A percentile compares a stretch with the other conserved stretches of the same genome.
Conservation (phyloP, 2,888 invertebrate genomes). For the Antitype chi region DNA sequence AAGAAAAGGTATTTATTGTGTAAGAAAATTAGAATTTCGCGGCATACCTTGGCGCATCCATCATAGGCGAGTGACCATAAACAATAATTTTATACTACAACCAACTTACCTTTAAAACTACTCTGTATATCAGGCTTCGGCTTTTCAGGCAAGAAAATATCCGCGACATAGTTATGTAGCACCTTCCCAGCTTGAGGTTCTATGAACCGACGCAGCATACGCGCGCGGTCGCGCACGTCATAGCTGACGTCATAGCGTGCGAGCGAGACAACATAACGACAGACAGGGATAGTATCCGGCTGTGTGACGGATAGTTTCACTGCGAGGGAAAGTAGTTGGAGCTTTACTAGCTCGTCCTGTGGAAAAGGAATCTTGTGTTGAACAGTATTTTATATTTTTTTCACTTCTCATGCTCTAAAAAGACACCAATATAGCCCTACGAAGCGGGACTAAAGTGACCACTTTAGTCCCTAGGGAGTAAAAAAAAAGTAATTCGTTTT, state of each 20-base stretch:
- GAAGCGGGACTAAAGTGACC: too few species aligned
- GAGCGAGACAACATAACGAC: conserved; percentile 98
- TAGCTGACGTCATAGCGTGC: conserved; percentile 99
- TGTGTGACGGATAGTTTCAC: conserved; percentile 97
- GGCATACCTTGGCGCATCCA: too few species aligned
- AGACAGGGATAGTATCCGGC: conserved; percentile 95
- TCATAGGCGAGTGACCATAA: neutral
- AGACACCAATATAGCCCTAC: too few species aligned
- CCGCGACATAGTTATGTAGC: conserved; percentile 93
- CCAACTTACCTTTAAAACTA: conserved; percentile 92
- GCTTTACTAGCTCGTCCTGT: conserved; percentile 98
- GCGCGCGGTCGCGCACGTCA: conserved; percentile 98
- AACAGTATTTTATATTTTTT: neutral
- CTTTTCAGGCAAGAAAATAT: conserved; percentile 97
- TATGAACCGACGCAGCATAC: conserved; percentile 94
- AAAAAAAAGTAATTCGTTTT: too few species aligned
- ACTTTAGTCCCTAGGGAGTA: too few species aligned
- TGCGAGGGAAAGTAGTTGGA: conserved; percentile 98
- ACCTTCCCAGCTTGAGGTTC: conserved; percentile 74
- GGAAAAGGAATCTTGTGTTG: neutral
- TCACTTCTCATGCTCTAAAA: too few species aligned
- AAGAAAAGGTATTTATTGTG: too few species aligned
- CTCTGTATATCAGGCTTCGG: conserved; percentile 98
- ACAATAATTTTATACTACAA: neutral
- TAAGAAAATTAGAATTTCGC: too few species aligned